A percentile compares a stretch with the other conserved stretches of the same genome.
Evolutionary conservation across 1,140 invertebrate genomes (phyloP).

Genomic region (Drosophila arizonae): DNA sequence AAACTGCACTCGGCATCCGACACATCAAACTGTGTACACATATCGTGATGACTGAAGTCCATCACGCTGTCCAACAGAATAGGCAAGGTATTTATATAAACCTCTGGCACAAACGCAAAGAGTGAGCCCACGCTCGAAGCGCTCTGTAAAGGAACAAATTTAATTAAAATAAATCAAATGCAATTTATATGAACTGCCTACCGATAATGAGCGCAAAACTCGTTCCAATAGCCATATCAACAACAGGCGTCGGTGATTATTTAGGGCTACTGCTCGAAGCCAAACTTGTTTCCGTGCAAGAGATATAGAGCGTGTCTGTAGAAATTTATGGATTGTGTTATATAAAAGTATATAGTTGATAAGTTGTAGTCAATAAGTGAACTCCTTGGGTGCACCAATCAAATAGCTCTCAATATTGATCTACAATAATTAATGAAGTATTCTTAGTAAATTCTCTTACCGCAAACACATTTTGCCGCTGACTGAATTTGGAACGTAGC

Average conservation of each 20-base stretch:
- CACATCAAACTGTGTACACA: slow-evolving; percentile 69
- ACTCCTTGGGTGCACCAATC: no score
- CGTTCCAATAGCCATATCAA: slow-evolving; percentile 86
- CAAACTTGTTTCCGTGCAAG: slow-evolving; percentile 78
- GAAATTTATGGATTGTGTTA: neutral
- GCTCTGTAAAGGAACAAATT: slow-evolving; percentile 32
- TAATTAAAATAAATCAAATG: neutral
- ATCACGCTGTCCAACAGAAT: slow-evolving; percentile 86
- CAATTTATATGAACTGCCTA: slow-evolving; percentile 13
- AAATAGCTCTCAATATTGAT: no score
- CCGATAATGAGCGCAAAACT: slow-evolving; percentile 84
- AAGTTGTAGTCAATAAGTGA: no score
- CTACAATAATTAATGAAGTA: neutral
- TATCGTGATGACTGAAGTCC: slow-evolving; percentile 84
- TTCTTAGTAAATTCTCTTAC: slow-evolving; percentile 45
- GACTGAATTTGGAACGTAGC: slow-evolving; percentile 69
- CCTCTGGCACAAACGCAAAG: slow-evolving; percentile 92
- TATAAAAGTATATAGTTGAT: no score
- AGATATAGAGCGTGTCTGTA: slow-evolving; percentile 79
- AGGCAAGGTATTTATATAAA: slow-evolving; percentile 86
- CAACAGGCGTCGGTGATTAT: slow-evolving; percentile 49
- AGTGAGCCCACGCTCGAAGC: slow-evolving; percentile 86
- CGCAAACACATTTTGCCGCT: slow-evolving; percentile 81
- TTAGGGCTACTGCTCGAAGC: slow-evolving; percentile 77
- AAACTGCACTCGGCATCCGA: slow-evolving; percentile 83